phyloP scores from a whole-genome alignment of 2,113 vertebrate species.

The Atherinomorus stipes region DNA sequence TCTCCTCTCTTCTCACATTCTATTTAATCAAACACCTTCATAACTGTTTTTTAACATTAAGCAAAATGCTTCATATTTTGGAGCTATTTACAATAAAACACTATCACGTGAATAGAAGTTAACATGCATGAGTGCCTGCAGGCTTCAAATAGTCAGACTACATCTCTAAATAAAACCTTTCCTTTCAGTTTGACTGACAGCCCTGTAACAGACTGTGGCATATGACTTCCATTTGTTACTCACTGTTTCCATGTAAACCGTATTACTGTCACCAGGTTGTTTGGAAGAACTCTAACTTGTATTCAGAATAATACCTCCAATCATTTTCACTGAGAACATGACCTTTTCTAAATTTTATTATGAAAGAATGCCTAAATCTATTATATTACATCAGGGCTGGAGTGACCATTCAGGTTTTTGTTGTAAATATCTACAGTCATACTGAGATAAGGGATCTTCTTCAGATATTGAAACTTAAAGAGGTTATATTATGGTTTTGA shows the following conservation, averaged over 20 bases:
- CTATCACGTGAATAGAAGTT: constrained; percentile 1
- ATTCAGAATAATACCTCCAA: constrained; percentile 25
- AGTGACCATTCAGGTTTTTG: not conserved
- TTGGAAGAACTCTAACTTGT: constrained; percentile 20
- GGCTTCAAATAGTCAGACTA: constrained; percentile 19
- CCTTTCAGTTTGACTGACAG: constrained; percentile 49
- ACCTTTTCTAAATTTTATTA: not conserved
- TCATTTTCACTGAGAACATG: not conserved
- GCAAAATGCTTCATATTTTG: not conserved
- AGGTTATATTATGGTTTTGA: too few relatives aligned
- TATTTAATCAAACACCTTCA: constrained; percentile 6
- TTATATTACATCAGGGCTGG: not conserved
- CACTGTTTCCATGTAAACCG: constrained; percentile 40
- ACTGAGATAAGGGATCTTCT: not conserved
- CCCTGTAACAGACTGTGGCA: constrained; percentile 39
- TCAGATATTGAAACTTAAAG: not conserved
- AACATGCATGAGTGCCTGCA: constrained; percentile 11
- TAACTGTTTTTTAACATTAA: not conserved
- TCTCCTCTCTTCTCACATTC: constrained; percentile 5
- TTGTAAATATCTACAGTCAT: not conserved
- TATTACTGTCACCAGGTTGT: constrained; percentile 41
- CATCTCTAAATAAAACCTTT: constrained; percentile 29
- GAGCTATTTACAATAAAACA: not conserved
- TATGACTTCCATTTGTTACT: constrained; percentile 41
- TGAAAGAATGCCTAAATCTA: not conserved